phyloP scores from a whole-genome alignment of 2,797 vertebrate genomes.

The Tenualosa thibaudeaui region DNA sequence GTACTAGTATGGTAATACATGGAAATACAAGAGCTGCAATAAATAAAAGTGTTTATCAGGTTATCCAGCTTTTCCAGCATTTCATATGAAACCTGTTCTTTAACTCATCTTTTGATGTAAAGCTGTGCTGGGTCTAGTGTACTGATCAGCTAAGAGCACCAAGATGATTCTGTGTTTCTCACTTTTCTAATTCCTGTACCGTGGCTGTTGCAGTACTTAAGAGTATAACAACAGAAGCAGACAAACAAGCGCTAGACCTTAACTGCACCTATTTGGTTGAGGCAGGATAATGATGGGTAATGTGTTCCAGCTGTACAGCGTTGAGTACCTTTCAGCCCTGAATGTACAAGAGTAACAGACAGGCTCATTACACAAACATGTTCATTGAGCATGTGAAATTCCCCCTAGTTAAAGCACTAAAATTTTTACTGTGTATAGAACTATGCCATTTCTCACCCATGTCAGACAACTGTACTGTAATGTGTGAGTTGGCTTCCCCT shows the following conservation, averaged over 20 bases:
- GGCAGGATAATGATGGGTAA: not conserved
- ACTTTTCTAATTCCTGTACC: not conserved
- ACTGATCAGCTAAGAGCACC: not conserved
- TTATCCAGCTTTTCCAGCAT: not conserved
- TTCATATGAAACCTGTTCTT: not conserved
- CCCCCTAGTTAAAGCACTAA: not conserved
- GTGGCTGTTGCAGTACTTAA: not conserved
- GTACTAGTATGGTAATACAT: not conserved
- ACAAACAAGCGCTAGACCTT: not conserved
- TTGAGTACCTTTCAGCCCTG: not conserved
- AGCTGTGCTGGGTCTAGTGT: not conserved
- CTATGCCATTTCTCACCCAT: not conserved
- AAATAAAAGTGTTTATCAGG: not conserved
- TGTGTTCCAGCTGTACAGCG: not conserved
- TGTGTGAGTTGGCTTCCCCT: not conserved
- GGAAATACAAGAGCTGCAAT: conserved; percentile 6
- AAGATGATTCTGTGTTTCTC: not conserved
- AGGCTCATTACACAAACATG: not conserved
- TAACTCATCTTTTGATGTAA: not conserved
- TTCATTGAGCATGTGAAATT: not conserved
- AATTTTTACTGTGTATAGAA: not conserved
- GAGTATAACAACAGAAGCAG: not conserved
- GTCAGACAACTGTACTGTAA: not conserved
- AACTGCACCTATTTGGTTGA: conserved; percentile 12
- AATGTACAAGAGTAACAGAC: not conserved